Percentiles rank a stretch among this genome's conserved stretches.
phyloP scores from a whole-genome alignment of 1,140 invertebrate genomes.

The Aphaenogaster rudis region DNA sequence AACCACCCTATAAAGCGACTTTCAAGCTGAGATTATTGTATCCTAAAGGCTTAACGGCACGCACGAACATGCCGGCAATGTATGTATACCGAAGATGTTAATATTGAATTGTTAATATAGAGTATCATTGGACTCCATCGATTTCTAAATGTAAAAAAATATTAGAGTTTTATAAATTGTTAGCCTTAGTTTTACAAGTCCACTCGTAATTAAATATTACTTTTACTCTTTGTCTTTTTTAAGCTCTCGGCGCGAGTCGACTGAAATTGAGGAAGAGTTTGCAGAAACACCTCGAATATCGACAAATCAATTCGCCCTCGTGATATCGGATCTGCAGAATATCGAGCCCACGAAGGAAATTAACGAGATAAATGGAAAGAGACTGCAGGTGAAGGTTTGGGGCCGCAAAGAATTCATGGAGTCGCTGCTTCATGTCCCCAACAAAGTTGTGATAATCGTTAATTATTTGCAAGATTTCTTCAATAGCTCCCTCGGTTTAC shows the following conservation, averaged over 20 bases:
- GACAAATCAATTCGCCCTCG: constrained; percentile 94
- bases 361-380: constrained; percentile 80
- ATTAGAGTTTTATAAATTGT: not conserved
- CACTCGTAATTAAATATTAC: not conserved
- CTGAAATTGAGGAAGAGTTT: constrained; percentile 90
- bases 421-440: constrained; percentile 89
- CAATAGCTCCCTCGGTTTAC: constrained; percentile 90
- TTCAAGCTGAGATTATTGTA: constrained; percentile 90
- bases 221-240: not conserved
- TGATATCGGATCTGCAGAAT: constrained; percentile 91
- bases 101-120: not conserved
- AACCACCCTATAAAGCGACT: constrained; percentile 93
- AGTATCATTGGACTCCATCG: not conserved
- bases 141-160: not conserved
- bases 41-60: constrained; percentile 88
- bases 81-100: constrained; percentile 87
- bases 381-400: constrained; percentile 89
- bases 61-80: constrained; percentile 89
- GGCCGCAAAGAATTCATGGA: constrained; percentile 90
- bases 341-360: constrained; percentile 77
- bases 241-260: constrained; percentile 77
- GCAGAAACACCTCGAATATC: constrained; percentile 93
- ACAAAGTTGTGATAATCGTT: constrained; percentile 89
- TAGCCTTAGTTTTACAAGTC: not conserved
- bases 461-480: constrained; percentile 91